phyloP scores from a whole-genome alignment of 2,113 vertebrate genomes.

The Apteryx mantelli region DNA sequence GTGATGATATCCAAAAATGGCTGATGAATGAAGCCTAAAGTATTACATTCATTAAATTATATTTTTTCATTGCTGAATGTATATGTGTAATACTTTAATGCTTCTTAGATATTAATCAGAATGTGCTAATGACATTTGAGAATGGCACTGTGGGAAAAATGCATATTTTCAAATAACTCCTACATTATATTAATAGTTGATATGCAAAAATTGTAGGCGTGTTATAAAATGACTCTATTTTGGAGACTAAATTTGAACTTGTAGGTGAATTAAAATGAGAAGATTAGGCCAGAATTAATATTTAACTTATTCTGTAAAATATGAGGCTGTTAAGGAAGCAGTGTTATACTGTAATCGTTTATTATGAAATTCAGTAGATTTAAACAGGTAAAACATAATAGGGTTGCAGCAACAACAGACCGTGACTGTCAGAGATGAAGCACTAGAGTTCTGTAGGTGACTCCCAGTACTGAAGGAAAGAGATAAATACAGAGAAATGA shows the following conservation, averaged over 20 bases:
- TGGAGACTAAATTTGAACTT: not conserved
- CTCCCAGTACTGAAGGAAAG: not conserved
- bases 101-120: not conserved
- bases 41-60: not conserved
- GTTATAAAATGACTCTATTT: not conserved
- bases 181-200: not conserved
- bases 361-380: not conserved
- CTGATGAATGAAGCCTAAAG: not conserved
- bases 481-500: not conserved
- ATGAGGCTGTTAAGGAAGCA: not conserved
- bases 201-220: not conserved
- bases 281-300: not conserved
- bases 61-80: not conserved
- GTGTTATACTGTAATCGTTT: not conserved
- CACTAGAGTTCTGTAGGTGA: not conserved
- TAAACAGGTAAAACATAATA: not conserved
- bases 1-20: not conserved
- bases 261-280: not conserved
- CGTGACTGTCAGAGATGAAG: not conserved
- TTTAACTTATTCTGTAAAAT: constrained; percentile 15
- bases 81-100: not conserved
- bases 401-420: not conserved
- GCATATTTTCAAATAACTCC: not conserved
- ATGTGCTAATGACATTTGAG: not conserved
- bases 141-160: not conserved